These are phyloP conservation scores for Charina bottae DNA, from an alignment of 2,113 vertebrate species.

Conservation along the genomic window DNA sequence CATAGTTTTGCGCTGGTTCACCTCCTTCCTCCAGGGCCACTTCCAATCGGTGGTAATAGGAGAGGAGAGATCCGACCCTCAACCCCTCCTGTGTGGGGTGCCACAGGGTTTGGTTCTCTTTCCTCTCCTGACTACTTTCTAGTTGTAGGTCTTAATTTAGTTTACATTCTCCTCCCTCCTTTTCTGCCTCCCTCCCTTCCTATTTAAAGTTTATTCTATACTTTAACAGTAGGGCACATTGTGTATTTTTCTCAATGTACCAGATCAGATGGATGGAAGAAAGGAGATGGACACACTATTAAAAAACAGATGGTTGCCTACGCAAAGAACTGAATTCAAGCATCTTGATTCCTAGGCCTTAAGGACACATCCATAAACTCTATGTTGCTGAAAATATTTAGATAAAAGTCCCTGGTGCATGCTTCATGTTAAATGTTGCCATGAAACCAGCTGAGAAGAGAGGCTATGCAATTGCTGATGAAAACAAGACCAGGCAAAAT, in stretches of 20 bases:
- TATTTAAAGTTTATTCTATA: too few relatives aligned
- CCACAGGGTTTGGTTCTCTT: too few relatives aligned
- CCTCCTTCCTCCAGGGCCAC: too few relatives aligned
- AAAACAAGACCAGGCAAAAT: slow-evolving; percentile 7
- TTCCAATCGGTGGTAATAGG: too few relatives aligned
- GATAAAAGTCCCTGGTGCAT: neutral
- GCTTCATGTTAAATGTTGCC: neutral
- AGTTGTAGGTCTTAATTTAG: too few relatives aligned
- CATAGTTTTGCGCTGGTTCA: too few relatives aligned
- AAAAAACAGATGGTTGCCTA: slow-evolving; percentile 5
- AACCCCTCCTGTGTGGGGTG: too few relatives aligned
- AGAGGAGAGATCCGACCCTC: too few relatives aligned
- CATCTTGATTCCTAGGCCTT: neutral
- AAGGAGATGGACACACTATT: slow-evolving; percentile 4
- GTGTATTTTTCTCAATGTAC: neutral
- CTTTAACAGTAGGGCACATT: too few relatives aligned
- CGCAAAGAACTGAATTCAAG: neutral
- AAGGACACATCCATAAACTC: neutral
- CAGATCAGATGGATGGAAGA: neutral
- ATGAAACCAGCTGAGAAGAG: neutral
- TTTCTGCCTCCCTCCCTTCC: too few relatives aligned
- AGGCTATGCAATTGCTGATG: neutral
- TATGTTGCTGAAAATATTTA: neutral
- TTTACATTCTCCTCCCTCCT: too few relatives aligned
- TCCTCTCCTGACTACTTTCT: too few relatives aligned